phyloP scores from a whole-genome alignment of 1,140 invertebrate species.

The Thaumatotibia leucotreta region DNA sequence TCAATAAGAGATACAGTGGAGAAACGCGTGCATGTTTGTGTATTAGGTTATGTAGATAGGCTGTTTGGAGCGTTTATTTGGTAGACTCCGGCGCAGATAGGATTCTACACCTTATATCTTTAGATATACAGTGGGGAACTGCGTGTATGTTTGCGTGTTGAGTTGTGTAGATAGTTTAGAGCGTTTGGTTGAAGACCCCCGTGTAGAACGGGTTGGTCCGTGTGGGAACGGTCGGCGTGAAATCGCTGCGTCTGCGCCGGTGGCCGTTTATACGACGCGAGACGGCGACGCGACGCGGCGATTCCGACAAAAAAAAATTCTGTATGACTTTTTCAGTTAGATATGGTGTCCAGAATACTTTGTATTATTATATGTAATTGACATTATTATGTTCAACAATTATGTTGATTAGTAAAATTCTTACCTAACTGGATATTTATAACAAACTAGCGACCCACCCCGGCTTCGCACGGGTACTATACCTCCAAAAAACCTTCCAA shows the following conservation, averaged over 20 bases:
- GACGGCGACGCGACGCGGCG: not conserved
- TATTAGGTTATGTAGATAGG: not conserved
- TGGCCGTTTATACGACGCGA: not conserved
- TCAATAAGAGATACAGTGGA: not conserved
- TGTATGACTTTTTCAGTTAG: too few relatives aligned
- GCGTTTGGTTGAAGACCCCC: not conserved
- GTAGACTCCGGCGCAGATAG: too few relatives aligned
- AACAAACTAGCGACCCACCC: too few relatives aligned
- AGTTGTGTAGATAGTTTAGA: not conserved
- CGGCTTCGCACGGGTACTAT: too few relatives aligned
- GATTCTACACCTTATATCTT: not conserved
- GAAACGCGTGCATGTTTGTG: not conserved
- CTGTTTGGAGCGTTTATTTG: too few relatives aligned
- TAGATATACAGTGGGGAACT: not conserved
- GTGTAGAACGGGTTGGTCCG: conserved; percentile 1
- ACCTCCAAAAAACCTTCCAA: too few relatives aligned
- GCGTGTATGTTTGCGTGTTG: not conserved
- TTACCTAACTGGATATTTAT: too few relatives aligned
- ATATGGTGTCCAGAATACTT: too few relatives aligned
- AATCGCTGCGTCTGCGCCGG: conserved; percentile 14
- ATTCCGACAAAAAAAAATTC: not conserved
- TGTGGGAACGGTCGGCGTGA: conserved; percentile 21
- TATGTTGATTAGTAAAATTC: too few relatives aligned
- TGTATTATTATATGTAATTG: too few relatives aligned
- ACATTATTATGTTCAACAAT: too few relatives aligned